Base-by-base conservation (phyloP, 2,797 vertebrate species). In the Oreortyx pictus region DNA sequence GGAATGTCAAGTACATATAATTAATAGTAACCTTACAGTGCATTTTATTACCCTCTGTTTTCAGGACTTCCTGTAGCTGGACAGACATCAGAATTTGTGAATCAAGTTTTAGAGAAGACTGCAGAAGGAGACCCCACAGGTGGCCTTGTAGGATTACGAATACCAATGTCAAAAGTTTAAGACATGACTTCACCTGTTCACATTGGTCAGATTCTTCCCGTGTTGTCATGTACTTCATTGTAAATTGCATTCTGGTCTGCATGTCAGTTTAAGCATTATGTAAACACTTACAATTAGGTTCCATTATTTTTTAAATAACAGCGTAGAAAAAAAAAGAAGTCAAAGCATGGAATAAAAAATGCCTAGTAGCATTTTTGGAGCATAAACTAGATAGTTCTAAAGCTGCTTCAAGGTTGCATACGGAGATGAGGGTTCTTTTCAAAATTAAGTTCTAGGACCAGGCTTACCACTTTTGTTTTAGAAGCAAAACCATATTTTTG, bases 21-120 rank as follows among this genome's bases (percentile, higher is more conserved):
- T 1, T 46, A 35, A 39, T 43, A 75, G 64, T 59, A 74, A 66
- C 31, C 41, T 94, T 65, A 94, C 22, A 90, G 76, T 71, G 22
- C 33, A 3, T 88, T 74, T 94, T 76, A 44, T 93, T 74, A 44
- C 71, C 79, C 64, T 89, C 80, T 89, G 70, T 92, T 98, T 98
- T 97, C 96, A 98, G 98, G 98, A 72, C 97, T 99, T 41, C 98
- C 99, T 85, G 99, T 99, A 78, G 99, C 99, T 56, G 98, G 99
- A 74, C 98, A 99, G 98, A 99, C 99, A 39, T 99, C 99, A 23
- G 99, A 99, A 96, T 99, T 99, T 61, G 99, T 99, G 96, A 99
- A 99, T 98, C 99, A 99, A 95, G 99, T 99, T 95, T 98, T 99
- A 98, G 99, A 99, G 98, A 99, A 98, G 97, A 99, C 99, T 2